Evolutionary conservation across 2,888 invertebrate species (phyloP).

Genomic region (Corbicula japonica): DNA sequence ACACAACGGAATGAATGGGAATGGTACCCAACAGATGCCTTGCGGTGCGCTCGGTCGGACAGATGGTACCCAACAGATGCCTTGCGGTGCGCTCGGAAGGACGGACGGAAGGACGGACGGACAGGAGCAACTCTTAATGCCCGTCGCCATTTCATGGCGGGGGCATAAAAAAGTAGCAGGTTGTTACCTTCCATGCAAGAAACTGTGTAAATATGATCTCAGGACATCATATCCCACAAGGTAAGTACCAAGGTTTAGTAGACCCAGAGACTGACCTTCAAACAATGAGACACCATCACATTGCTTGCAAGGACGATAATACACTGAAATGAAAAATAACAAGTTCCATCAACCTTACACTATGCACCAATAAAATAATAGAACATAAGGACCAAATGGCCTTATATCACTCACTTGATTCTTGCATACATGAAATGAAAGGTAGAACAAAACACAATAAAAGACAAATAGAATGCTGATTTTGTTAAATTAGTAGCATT

Average conservation of each 20-base stretch:
- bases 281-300: slow-evolving; percentile 9
- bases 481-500: not conserved
- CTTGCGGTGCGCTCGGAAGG: no score
- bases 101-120: no score
- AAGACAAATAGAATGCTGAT: not conserved
- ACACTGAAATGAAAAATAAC: slow-evolving; percentile 10
- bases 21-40: no score
- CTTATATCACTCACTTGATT: not conserved
- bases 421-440: not conserved
- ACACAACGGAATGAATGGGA: no score
- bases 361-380: not conserved
- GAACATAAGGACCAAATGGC: not conserved
- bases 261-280: slow-evolving; percentile 18
- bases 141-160: no score
- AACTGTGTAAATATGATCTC: slow-evolving; percentile 25
- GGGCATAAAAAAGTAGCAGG: no score
- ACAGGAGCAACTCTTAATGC: no score
- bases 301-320: slow-evolving; percentile 17
- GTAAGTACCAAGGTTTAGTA: slow-evolving; percentile 20
- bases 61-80: no score
- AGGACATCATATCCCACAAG: slow-evolving; percentile 33
- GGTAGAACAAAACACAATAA: not conserved
- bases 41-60: no score
- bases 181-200: slow-evolving; percentile 35
- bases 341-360: not conserved